A percentile compares a stretch with the other conserved stretches of the same genome.
phyloP scores from a whole-genome alignment of 2,888 invertebrate species.

The Micoletzkya japonica region DNA sequence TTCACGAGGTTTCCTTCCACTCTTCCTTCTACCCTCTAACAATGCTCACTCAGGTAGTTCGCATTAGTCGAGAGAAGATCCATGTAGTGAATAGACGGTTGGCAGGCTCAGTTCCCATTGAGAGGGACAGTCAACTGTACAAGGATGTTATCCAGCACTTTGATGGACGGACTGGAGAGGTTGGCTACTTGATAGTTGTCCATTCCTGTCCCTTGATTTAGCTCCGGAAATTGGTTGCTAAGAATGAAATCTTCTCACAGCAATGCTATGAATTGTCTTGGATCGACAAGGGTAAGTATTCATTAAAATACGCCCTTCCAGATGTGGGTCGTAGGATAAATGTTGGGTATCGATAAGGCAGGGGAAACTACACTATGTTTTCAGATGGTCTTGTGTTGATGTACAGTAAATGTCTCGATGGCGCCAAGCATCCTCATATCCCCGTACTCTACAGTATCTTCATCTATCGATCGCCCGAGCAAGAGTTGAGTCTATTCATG shows the following conservation, averaged over 20 bases:
- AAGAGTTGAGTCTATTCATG: no score
- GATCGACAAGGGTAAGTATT: constrained; percentile 1
- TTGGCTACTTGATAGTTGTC: no score
- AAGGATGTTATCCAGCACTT: background rate
- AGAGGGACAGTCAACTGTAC: background rate
- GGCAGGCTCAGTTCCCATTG: constrained; percentile 1
- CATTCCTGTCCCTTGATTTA: background rate
- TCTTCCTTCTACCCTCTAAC: background rate
- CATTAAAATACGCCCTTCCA: no score
- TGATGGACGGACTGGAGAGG: background rate
- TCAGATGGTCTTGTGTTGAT: no score
- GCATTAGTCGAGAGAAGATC: constrained; percentile 2
- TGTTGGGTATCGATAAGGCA: no score
- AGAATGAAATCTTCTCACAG: constrained; percentile 16
- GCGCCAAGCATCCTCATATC: constrained; percentile 17
- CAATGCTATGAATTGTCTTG: constrained; percentile 20
- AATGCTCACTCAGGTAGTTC: background rate
- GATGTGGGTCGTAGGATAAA: no score
- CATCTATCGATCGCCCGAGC: no score
- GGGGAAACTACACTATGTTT: no score
- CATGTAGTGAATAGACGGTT: constrained; percentile 22
- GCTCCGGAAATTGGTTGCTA: constrained; percentile 9
- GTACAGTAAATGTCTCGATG: constrained; percentile 2
- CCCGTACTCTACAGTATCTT: constrained; percentile 2
- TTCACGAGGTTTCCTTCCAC: background rate